These are phyloP conservation scores for Stomatorhinus walkeri DNA, from an alignment of 2,797 vertebrate species.

Conservation along the genomic window DNA sequence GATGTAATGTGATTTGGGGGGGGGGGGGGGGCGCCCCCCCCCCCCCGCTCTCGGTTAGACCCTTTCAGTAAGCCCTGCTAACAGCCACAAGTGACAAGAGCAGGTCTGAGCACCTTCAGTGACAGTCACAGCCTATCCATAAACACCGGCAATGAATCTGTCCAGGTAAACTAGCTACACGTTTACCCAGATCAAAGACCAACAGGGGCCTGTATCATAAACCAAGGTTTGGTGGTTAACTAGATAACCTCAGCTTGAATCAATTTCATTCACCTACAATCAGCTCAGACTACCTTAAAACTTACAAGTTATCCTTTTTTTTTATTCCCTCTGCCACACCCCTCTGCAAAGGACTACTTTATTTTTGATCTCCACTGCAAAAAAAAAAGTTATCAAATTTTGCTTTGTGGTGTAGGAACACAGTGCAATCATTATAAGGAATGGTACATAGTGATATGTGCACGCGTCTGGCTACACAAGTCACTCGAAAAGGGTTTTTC, in stretches of 20 bases:
- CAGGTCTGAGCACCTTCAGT: neutral
- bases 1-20: neutral
- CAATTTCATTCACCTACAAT: neutral
- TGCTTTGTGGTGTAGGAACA: neutral
- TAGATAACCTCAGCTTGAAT: neutral
- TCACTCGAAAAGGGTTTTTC: neutral
- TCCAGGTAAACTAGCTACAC: constrained; percentile 18
- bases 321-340: no score
- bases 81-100: neutral
- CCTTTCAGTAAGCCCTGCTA: neutral
- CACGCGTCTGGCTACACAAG: neutral
- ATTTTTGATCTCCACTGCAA: neutral
- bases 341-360: neutral
- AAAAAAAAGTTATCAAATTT: neutral
- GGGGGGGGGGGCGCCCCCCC: neutral
- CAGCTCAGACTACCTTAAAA: neutral
- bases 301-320: neutral
- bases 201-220: neutral
- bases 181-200: constrained; percentile 18
- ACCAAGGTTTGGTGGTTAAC: neutral
- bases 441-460: neutral
- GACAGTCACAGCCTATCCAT: constrained; percentile 1
- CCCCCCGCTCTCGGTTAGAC: neutral
- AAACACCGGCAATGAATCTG: constrained; percentile 16
- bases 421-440: constrained; percentile 3